Base-by-base conservation (phyloP, 2,888 invertebrate genomes). In the Lasioglossum pauxillum region DNA sequence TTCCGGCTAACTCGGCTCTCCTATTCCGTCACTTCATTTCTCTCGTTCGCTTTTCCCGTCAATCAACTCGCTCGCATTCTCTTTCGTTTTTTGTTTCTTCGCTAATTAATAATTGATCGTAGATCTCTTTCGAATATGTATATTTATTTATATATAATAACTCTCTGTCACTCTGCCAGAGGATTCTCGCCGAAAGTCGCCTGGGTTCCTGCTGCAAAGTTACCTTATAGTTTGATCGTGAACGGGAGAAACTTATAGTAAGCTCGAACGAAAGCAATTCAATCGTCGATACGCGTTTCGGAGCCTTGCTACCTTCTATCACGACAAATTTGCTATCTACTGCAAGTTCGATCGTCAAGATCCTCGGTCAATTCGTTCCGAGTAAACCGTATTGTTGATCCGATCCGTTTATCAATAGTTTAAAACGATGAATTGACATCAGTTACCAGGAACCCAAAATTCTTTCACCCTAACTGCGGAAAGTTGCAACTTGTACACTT, bases 21-120 rank as follows among this genome's bases (percentile, higher is more conserved):
- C 57, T 57, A 57, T n/a, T 12, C 57, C 57, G 3, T n/a, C 57
- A 12, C n/a, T 14, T 53, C 12, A 14, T 41, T 78, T 49, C 35
- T 53, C 12, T 41, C 27, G 77, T 80, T 60, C 69, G 19, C 75
- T 46, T 78, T 23, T 71, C 73, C 8, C 57, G 75, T 44, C 80
- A 64, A 31, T 74, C 75, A 86, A 75, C 80, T 80, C 78, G 60
- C 69, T 57, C 88, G 83, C 80, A 83, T 76, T 82, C 78, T 72
- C 7, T 85, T 82, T 75, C 38, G 57, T n/a, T 57, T 57, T 23
- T 79, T 79, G 79, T 84, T 82, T 80, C n/a, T 84, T 84, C 76
- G 84, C 78, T 88, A 85, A 91, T 92, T 91, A 93, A 92, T 94
- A 93, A 94, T 94, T 93, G 93, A 93, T 93, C 93, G 89, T 93